Percentiles rank a stretch among this genome's conserved stretches.
phyloP scores from a whole-genome alignment of 2,888 invertebrate genomes.

The Arenicola marina region DNA sequence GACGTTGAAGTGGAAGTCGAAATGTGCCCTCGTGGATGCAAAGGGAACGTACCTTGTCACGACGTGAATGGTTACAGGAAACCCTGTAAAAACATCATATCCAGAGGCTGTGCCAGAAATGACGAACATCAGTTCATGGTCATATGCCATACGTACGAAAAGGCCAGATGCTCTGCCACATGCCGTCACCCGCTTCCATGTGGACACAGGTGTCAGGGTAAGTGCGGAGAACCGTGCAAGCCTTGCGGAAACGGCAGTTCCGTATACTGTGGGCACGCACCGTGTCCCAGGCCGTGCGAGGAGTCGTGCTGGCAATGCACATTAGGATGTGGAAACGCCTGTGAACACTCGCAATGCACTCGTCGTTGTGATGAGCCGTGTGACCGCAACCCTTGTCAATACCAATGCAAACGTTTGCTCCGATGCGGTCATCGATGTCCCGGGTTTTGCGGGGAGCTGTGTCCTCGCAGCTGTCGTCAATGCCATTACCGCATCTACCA shows the following conservation, averaged over 20 bases:
- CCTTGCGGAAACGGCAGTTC: conserved; percentile 8
- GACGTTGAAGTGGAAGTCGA: neutral
- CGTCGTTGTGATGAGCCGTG: conserved; percentile 56
- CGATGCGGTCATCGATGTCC: conserved; percentile 69
- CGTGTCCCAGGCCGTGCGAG: conserved; percentile 45
- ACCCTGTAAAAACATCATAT: neutral
- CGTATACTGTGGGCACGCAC: conserved; percentile 28
- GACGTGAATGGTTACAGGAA: too few relatives aligned
- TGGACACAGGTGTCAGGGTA: conserved; percentile 12
- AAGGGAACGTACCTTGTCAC: too few relatives aligned
- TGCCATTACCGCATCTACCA: conserved; percentile 61
- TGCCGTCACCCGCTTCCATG: conserved; percentile 38
- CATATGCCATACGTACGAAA: too few relatives aligned
- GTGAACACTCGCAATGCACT: conserved; percentile 50
- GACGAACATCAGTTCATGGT: conserved; percentile 48
- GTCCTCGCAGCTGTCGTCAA: conserved; percentile 68
- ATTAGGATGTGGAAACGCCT: conserved; percentile 55
- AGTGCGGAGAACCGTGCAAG: conserved; percentile 7
- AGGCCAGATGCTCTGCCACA: conserved; percentile 58
- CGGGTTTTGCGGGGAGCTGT: conserved; percentile 75
- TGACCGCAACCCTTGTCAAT: conserved; percentile 51
- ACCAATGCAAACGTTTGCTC: conserved; percentile 52
- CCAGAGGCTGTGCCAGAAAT: conserved; percentile 17
- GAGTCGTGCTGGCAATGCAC: conserved; percentile 49
- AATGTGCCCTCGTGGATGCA: too few relatives aligned